These are phyloP conservation scores for Thryonomys swinderianus DNA, from an alignment of 2,113 vertebrate genomes.

Conservation along the genomic window DNA sequence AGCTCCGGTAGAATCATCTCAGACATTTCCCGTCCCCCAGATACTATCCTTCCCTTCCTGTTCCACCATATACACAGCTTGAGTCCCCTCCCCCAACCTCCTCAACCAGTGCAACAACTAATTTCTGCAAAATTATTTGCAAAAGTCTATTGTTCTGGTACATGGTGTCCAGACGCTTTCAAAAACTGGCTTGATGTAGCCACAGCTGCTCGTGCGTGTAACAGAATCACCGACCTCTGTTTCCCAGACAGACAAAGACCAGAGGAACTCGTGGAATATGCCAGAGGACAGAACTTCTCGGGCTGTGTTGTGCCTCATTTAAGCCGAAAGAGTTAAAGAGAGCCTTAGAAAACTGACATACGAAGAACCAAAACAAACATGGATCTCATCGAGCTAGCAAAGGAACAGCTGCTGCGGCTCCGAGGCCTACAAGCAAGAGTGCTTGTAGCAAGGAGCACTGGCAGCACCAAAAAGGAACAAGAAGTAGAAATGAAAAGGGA, in stretches of 20 bases:
- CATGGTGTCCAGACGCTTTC: neutral
- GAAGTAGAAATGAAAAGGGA: neutral
- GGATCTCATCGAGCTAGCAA: neutral
- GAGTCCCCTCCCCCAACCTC: neutral
- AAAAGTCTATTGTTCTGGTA: neutral
- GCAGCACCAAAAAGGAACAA: neutral
- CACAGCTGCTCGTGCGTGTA: no score
- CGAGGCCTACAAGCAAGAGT: neutral
- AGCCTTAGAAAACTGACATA: neutral
- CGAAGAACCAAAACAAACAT: neutral
- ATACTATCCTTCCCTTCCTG: neutral
- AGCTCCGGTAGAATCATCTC: neutral
- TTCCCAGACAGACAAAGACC: neutral
- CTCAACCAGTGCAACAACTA: neutral
- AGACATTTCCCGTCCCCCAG: neutral
- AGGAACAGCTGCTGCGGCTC: neutral
- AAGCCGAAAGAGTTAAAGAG: neutral
- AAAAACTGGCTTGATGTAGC: neutral
- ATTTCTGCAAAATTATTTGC: neutral
- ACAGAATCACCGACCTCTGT: neutral
- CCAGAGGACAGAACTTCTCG: neutral
- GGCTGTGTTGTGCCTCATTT: neutral
- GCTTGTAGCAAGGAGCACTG: neutral
- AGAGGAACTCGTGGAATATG: constrained; percentile 22
- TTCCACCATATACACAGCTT: neutral